These are phyloP conservation scores for Platalea minor DNA, from an alignment of 2,797 vertebrate genomes.

Conservation along the genomic window DNA sequence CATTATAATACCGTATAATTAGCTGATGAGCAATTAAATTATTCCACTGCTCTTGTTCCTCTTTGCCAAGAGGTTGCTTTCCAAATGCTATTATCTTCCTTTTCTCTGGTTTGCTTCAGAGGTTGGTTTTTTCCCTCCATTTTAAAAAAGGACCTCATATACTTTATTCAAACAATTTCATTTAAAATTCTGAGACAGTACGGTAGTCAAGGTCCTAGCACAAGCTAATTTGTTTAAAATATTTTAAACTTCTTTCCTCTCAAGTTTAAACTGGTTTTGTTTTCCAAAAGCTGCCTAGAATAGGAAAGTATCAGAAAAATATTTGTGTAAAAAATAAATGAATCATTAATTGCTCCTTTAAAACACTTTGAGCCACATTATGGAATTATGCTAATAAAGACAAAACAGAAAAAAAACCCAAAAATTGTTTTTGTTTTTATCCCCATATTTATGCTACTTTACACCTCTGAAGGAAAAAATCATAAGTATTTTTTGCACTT, in stretches of 20 bases:
- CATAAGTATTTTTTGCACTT: neutral
- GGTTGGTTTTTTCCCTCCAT: conserved; percentile 34
- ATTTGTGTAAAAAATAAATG: neutral
- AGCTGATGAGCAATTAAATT: conserved; percentile 94
- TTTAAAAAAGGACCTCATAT: conserved; percentile 21
- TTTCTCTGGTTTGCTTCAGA: conserved; percentile 72
- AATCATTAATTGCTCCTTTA: neutral
- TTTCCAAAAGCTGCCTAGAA: neutral
- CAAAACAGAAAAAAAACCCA: neutral
- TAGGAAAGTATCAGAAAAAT: neutral
- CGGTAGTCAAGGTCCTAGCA: conserved; percentile 2
- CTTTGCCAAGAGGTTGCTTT: conserved; percentile 83
- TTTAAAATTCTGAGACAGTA: conserved; percentile 66
- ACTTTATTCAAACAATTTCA: conserved; percentile 66
- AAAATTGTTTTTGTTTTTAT: neutral
- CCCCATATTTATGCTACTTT: neutral
- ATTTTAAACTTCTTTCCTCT: conserved; percentile 48
- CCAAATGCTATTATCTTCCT: conserved; percentile 78
- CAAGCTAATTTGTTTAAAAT: conserved; percentile 34
- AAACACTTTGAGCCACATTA: neutral
- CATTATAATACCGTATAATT: conserved; percentile 91
- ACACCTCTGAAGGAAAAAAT: neutral
- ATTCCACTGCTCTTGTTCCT: conserved; percentile 86
- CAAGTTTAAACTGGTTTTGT: neutral
- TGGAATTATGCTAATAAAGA: neutral